These are phyloP conservation scores for Dolichotis patagonum DNA, from an alignment of 2,113 vertebrate species.

Conservation along the genomic window DNA sequence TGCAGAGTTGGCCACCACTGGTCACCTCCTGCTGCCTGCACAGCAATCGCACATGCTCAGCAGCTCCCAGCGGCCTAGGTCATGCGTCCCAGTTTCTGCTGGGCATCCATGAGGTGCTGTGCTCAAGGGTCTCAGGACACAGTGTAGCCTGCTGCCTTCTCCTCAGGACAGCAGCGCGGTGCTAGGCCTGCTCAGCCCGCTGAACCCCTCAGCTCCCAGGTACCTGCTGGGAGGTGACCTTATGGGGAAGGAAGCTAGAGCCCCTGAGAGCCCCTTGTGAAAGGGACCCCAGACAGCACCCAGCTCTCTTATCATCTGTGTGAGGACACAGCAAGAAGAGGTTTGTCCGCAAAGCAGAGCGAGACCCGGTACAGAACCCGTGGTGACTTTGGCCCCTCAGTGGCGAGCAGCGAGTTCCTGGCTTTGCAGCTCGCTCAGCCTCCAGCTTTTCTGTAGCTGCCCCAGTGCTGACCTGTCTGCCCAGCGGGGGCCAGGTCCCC, in stretches of 20 bases:
- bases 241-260: neutral
- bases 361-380: neutral
- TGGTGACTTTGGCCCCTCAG: neutral
- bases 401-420: neutral
- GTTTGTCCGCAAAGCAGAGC: neutral
- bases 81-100: neutral
- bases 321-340: neutral
- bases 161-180: no score
- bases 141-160: neutral
- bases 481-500: neutral
- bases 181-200: neutral
- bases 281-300: neutral
- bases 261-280: no score
- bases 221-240: no score
- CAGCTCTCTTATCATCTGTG: neutral
- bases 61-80: neutral
- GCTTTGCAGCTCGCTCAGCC: no score
- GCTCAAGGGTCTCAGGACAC: neutral
- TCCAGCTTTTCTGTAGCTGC: neutral
- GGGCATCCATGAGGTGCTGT: no score
- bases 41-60: rapidly evolving
- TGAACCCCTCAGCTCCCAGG: neutral
- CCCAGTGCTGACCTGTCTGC: neutral
- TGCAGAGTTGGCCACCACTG: neutral
- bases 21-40: neutral